Evolutionary conservation across 2,797 vertebrate genomes (phyloP).

Genomic region (Paguma larvata): DNA sequence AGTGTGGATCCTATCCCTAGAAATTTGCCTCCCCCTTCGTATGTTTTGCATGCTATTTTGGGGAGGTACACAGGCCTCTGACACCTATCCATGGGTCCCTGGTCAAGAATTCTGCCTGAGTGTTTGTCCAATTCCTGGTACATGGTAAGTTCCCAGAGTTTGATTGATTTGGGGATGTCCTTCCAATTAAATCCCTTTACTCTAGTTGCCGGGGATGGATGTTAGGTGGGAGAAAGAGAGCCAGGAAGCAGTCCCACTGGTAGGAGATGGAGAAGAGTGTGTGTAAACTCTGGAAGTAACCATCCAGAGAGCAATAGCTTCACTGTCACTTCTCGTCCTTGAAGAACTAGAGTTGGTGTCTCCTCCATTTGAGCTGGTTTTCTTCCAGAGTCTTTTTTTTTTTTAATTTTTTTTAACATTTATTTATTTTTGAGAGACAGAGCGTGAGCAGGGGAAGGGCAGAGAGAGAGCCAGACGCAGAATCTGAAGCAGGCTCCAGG

Average conservation of each 20-base stretch:
- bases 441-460: too few relatives aligned
- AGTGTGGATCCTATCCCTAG: not conserved
- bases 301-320: not conserved
- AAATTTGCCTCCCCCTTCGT: not conserved
- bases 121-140: not conserved
- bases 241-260: not conserved
- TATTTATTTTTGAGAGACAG: too few relatives aligned
- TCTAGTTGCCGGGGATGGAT: not conserved
- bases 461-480: too few relatives aligned
- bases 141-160: not conserved
- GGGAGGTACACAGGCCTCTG: not conserved
- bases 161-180: not conserved
- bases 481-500: too few relatives aligned
- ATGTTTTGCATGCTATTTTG: not conserved
- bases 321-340: rapidly evolving
- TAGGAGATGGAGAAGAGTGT: not conserved
- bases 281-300: not conserved
- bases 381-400: not conserved
- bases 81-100: not conserved
- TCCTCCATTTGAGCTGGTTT: not conserved
- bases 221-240: not conserved
- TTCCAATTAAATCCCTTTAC: not conserved
- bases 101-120: not conserved
- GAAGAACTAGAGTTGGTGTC: not conserved
- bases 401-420: too few relatives aligned